These are phyloP conservation scores for Drosophila limbata DNA, from an alignment of 2,888 invertebrate species.

Conservation along the genomic window DNA sequence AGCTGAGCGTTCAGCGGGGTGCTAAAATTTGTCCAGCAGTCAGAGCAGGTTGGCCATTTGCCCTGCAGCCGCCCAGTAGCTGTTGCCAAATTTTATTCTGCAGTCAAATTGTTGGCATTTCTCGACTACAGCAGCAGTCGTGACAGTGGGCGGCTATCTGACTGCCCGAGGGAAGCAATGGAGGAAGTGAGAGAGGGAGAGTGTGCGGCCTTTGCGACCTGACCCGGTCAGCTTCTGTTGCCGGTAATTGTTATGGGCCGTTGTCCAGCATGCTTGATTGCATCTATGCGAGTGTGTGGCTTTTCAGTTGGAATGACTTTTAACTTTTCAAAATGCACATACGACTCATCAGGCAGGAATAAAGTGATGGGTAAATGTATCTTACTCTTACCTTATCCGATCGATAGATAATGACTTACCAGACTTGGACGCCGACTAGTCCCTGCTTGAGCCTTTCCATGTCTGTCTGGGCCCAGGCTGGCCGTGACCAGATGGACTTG, in stretches of 20 bases:
- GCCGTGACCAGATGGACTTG: constrained; percentile 92
- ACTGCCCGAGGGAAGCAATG: not conserved
- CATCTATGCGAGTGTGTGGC: constrained; percentile 34
- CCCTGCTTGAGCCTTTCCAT: constrained; percentile 93
- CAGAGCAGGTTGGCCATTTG: constrained; percentile 56
- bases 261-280: constrained; percentile 44
- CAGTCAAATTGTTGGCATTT: constrained; percentile 77
- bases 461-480: constrained; percentile 97
- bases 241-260: constrained; percentile 49
- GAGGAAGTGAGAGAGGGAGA: not conserved
- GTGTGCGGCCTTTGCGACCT: constrained; percentile 26
- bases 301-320: constrained; percentile 56
- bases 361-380: not conserved
- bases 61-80: constrained; percentile 40
- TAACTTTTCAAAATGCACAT: constrained; percentile 7
- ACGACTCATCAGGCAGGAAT: not conserved
- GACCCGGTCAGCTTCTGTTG: constrained; percentile 34
- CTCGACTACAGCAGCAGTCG: constrained; percentile 19
- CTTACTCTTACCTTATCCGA: no score
- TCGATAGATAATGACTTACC: constrained; percentile 85
- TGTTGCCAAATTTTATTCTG: constrained; percentile 77
- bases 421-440: constrained; percentile 95
- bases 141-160: constrained; percentile 11
- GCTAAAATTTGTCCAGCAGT: constrained; percentile 35
- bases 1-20: constrained; percentile 10